phyloP scores from a whole-genome alignment of 1,140 invertebrate species.

The Brachionus rubens region DNA sequence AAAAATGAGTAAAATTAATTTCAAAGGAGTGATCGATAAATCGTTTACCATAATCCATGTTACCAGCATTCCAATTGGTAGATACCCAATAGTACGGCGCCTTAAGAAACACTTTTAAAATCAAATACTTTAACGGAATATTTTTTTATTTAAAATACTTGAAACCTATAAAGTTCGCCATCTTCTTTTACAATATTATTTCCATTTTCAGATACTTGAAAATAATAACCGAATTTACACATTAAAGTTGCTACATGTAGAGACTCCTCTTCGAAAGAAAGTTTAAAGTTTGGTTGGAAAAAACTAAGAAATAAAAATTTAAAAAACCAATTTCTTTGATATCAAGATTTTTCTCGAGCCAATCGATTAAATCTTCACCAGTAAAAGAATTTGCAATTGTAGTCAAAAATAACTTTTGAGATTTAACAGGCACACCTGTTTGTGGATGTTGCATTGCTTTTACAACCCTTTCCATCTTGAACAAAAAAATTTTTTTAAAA shows the following conservation, averaged over 20 bases:
- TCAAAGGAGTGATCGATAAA: not conserved
- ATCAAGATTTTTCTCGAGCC: not conserved
- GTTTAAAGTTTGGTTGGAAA: too few species aligned
- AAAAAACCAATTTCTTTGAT: constrained; percentile 35
- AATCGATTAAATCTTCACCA: constrained; percentile 31
- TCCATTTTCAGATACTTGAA: constrained; percentile 30
- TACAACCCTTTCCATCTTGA: constrained; percentile 25
- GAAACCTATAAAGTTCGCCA: constrained; percentile 42
- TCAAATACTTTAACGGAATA: too few species aligned
- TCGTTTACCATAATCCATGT: constrained; percentile 32
- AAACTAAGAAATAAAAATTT: too few species aligned
- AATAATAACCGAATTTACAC: constrained; percentile 40
- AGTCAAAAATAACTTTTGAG: constrained; percentile 40
- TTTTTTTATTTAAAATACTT: constrained; percentile 11
- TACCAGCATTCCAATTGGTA: constrained; percentile 27
- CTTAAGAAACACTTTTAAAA: not conserved
- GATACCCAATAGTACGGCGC: constrained; percentile 45
- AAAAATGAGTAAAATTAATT: not conserved
- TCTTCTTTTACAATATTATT: constrained; percentile 5
- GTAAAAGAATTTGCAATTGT: constrained; percentile 41
- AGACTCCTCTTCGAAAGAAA: constrained; percentile 14
- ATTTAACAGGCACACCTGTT: constrained; percentile 35
- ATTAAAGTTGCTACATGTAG: constrained; percentile 38
- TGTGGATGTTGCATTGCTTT: constrained; percentile 35
- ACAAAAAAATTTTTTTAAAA: not conserved